A percentile compares a stretch with the other conserved stretches of the same genome.
These are phyloP conservation scores for Laterallus jamaicensis DNA, from an alignment of 2,113 vertebrate genomes.

Conservation along the genomic window DNA sequence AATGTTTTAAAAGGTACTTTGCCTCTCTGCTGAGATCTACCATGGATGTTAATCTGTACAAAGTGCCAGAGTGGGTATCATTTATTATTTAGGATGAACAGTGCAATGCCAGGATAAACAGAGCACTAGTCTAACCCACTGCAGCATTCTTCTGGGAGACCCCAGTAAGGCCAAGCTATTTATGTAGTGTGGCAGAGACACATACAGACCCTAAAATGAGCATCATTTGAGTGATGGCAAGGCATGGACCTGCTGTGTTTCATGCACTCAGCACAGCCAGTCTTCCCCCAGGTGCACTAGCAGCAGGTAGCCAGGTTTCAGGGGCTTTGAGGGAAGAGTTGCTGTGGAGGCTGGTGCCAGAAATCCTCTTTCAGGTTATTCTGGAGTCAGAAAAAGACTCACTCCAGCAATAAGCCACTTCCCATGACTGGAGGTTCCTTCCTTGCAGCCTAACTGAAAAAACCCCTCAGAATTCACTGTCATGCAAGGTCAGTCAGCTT, in stretches of 20 bases:
- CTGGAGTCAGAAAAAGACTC: background rate
- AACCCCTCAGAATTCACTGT: background rate
- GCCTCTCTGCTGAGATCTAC: background rate
- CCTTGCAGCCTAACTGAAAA: background rate
- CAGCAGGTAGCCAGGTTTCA: background rate
- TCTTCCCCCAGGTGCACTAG: background rate
- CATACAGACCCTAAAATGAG: background rate
- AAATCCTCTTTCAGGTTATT: background rate
- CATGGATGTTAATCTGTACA: background rate
- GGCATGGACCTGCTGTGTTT: background rate
- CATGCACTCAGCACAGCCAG: background rate
- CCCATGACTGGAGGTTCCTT: background rate
- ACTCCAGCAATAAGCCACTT: background rate
- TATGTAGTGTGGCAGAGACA: background rate
- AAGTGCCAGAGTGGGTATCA: constrained; percentile 13
- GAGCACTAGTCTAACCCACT: background rate
- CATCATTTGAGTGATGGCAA: background rate
- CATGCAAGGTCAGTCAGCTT: background rate
- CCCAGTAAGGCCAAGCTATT: background rate
- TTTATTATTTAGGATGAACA: constrained; percentile 58
- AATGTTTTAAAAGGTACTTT: constrained; percentile 50
- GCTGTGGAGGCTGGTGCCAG: background rate
- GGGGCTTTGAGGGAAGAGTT: background rate
- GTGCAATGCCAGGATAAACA: constrained; percentile 2
- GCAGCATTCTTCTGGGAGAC: background rate